Base-by-base conservation (phyloP, 2,113 vertebrate species). In the Scatophagus argus region DNA sequence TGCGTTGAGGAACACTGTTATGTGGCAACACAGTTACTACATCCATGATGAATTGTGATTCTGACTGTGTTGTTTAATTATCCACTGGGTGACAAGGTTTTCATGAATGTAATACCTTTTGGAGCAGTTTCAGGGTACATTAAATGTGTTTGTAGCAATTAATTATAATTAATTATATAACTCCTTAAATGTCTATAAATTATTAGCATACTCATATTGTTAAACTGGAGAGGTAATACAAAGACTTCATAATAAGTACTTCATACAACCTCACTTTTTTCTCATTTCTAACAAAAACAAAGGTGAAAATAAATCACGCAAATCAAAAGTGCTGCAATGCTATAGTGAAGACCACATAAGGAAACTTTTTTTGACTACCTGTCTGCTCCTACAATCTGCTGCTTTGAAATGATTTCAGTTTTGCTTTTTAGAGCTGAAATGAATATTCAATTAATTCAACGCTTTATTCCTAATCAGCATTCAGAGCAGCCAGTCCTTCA, bases 111-210 rank as follows among this genome's bases (percentile, higher is more conserved):
- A 32, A 38, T 23, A 29, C 7, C 9, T 65, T 31, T 17, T 8
- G 47, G 11, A 32, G 25, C n/a, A n/a, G 67, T 44, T 60, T 49
- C 43, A 36, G 41, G 61, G 36, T 71, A 51, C 10, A 62, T 56
- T 43, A 55, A 54, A 41, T 12, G 47, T 44, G 41, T 31, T 71
- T n/a, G n/a, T n/a, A n/a, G n/a, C n/a, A n/a, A n/a, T n/a, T n/a
- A n/a, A n/a, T n/a, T n/a, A n/a, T n/a, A n/a, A n/a, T n/a, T n/a
- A n/a, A n/a, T n/a, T n/a, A n/a, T n/a, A n/a, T n/a, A n/a, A n/a
- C n/a, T n/a, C n/a, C n/a, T n/a, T n/a, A n/a, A n/a, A n/a, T n/a
- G n/a, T n/a, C n/a, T n/a, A n/a, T n/a, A n/a, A n/a, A n/a, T n/a
- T n/a, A n/a, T n/a, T n/a, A n/a, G n/a, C n/a, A n/a, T n/a, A n/a